Conservation (phyloP, 2,113 vertebrate species). For the Apteryx mantelli region DNA sequence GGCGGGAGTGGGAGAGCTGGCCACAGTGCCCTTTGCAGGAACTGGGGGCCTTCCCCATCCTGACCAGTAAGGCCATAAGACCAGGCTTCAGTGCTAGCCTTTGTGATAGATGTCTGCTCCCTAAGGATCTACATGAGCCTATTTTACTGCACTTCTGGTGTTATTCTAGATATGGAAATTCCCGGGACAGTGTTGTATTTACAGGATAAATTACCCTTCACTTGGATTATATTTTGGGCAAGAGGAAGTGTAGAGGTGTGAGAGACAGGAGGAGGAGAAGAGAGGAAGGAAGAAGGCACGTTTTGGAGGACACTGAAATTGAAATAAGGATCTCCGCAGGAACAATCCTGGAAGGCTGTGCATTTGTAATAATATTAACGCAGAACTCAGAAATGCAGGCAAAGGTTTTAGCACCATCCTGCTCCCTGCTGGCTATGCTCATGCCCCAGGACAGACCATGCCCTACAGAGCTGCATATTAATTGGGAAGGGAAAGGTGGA, state of each 20-base stretch:
- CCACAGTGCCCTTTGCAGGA: neutral
- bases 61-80: neutral
- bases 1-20: neutral
- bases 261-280: neutral
- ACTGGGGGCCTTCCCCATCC: neutral
- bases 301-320: neutral
- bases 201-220: neutral
- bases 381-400: neutral
- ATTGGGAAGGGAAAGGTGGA: neutral
- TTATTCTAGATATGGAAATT: neutral
- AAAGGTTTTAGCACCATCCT: neutral
- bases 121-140: fast-evolving
- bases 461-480: neutral
- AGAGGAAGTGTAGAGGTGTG: neutral
- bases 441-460: neutral
- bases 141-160: neutral
- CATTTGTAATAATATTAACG: neutral
- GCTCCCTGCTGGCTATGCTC: neutral
- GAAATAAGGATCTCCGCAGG: neutral
- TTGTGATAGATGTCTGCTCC: neutral
- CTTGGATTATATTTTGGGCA: neutral
- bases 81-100: neutral
- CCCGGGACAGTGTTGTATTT: neutral
- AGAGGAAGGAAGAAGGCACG: neutral
- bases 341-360: neutral